These are phyloP conservation scores for Drosophila serrata DNA, from an alignment of 1,140 invertebrate species.

Conservation along the genomic window DNA sequence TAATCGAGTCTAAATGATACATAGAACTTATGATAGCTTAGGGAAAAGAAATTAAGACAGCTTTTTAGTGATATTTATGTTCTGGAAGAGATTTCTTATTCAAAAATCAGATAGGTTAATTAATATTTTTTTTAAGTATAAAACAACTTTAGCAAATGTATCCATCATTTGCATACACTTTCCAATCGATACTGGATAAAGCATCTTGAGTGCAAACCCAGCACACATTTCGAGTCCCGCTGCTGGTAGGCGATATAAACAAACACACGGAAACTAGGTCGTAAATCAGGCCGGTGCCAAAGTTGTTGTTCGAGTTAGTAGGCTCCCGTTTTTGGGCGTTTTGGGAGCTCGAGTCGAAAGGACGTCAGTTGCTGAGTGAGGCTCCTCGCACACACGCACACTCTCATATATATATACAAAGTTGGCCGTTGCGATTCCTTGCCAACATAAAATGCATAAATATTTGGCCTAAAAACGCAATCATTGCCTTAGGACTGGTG, in stretches of 20 bases:
- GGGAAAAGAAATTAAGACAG: background rate
- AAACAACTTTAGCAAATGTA: background rate
- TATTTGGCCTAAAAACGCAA: slow-evolving; percentile 70
- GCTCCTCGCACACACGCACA: slow-evolving; percentile 56
- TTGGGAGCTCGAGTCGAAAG: slow-evolving; percentile 23
- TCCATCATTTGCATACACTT: background rate
- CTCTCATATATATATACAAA: background rate
- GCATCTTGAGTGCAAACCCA: slow-evolving; percentile 43
- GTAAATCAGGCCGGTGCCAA: slow-evolving; percentile 68
- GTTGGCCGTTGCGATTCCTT: slow-evolving; percentile 9
- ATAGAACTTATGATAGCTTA: background rate
- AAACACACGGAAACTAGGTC: slow-evolving; percentile 66
- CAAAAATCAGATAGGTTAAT: too few relatives aligned
- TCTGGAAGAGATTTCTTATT: too few relatives aligned
- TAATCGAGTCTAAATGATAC: background rate
- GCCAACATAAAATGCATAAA: slow-evolving; percentile 44
- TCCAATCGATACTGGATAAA: slow-evolving; percentile 43
- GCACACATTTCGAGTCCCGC: slow-evolving; percentile 27
- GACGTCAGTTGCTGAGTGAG: slow-evolving; percentile 44
- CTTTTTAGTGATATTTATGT: too few relatives aligned
- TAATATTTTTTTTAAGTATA: background rate
- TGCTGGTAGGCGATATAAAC: slow-evolving; percentile 55
- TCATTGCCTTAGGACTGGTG: slow-evolving; percentile 27
- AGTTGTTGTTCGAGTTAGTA: slow-evolving; percentile 41
- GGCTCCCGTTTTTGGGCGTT: slow-evolving; percentile 24